Percentiles rank a stretch among this genome's conserved stretches.
phyloP scores from a whole-genome alignment of 2,888 invertebrate species.

The Nomada ferruginata region DNA sequence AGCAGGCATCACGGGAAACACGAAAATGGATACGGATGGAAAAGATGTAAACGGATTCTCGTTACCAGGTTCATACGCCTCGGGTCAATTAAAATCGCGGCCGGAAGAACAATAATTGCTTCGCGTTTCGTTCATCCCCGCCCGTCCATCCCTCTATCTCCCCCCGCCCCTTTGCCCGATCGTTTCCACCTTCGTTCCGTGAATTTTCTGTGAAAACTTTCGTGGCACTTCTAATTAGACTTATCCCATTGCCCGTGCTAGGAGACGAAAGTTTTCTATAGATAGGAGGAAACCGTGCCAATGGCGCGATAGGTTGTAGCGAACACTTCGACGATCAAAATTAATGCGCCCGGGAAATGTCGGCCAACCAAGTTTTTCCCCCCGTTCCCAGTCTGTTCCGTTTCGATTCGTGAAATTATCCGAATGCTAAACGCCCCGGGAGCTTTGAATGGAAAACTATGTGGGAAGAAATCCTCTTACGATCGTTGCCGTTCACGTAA shows the following conservation, averaged over 20 bases:
- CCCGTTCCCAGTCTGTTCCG: background rate
- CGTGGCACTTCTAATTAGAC: conserved; percentile 65
- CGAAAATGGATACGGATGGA: background rate
- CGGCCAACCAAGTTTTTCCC: background rate
- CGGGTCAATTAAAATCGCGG: conserved; percentile 65
- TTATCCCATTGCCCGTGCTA: conserved; percentile 54
- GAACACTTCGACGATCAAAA: conserved; percentile 45
- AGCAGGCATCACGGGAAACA: background rate
- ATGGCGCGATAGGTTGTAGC: conserved; percentile 54
- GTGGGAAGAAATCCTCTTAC: conserved; percentile 11
- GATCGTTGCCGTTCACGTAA: background rate
- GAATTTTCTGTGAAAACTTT: conserved; percentile 56
- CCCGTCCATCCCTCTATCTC: background rate
- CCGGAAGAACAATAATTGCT: conserved; percentile 66
- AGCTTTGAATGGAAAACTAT: background rate
- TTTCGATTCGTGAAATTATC: conserved; percentile 31
- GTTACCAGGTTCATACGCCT: conserved; percentile 50
- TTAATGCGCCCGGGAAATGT: conserved; percentile 24
- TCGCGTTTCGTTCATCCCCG: conserved; percentile 42
- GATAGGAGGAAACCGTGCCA: conserved; percentile 40
- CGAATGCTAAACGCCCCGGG: conserved; percentile 1
- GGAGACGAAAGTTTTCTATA: conserved; percentile 47
- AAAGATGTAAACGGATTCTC: conserved; percentile 57
- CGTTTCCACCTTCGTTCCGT: conserved; percentile 16
- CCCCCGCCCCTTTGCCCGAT: background rate